Evolutionary conservation across 2,113 vertebrate genomes (phyloP), one percentile per base, ranked within the genome.

Genomic region (Alosa alosa): DNA sequence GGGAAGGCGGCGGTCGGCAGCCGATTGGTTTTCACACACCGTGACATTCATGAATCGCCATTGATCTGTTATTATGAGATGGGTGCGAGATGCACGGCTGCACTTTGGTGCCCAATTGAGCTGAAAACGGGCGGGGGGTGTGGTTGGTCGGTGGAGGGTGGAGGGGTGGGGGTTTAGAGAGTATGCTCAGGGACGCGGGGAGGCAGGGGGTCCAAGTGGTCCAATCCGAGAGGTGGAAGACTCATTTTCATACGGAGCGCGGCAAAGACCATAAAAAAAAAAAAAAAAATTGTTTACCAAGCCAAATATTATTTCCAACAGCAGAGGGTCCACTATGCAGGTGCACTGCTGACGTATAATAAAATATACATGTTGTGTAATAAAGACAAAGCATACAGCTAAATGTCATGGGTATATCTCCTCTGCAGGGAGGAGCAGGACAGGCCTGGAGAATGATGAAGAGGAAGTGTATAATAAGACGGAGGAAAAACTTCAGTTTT

Each of bases 41-140:
- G 44, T 36, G 22, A 81, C 84, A 60, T 82, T 86, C 52, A 46
- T 46, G 84, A 82, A 64, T 64, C n/a, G 64, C 64, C 64, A 72
- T 72, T 72, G 64, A 72, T 72, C 64, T 72, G 64, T 72, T 72
- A 72, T 72, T 72, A 72, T 72, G 64, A 72, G 64, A 9, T 10
- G 64, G 64, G 25, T 13, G 11, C 86, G 83, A 46, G 22, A 72
- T 36, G 64, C 64, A 72, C 25, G 64, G 64, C 64, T 72, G 64
- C 64, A 72, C 22, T 72, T 72, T 72, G 64, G 64, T 72, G 64
- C 64, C 64, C 64, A 25, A 72, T 72, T 72, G 64, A 72, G 64
- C 64, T 72, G 64, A 72, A 72, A 72, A 72, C 22, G 6, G 25
- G 25, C 1, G 64, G 64, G 25, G 5, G 25, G 1, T 25, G 2